Conservation (phyloP, 2,113 vertebrate genomes). For the Toxostoma redivivum region DNA sequence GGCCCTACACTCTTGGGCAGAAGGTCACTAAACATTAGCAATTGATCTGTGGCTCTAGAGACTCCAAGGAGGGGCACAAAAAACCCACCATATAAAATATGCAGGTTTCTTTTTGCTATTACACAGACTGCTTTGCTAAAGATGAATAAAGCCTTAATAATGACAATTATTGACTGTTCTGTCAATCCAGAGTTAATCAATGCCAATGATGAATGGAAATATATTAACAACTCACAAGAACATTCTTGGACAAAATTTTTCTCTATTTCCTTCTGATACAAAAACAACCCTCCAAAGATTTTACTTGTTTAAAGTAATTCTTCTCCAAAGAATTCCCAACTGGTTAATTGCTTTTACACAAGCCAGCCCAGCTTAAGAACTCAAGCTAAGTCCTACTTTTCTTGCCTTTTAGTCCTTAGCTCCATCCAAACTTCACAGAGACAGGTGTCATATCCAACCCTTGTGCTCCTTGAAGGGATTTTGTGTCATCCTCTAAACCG, state of each 20-base stretch:
- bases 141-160: neutral
- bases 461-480: neutral
- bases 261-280: neutral
- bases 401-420: neutral
- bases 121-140: neutral
- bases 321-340: neutral
- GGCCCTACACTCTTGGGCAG: neutral
- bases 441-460: no score
- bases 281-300: neutral
- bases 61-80: neutral
- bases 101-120: neutral
- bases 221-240: neutral
- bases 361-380: neutral
- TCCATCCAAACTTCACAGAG: neutral
- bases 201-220: neutral
- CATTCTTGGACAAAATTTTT: neutral
- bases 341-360: neutral
- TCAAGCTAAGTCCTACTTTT: neutral
- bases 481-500: neutral
- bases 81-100: accelerated
- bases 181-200: neutral
- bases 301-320: neutral
- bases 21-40: conserved; percentile 24
- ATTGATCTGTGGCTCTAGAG: conserved; percentile 27
- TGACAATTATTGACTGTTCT: neutral